These are phyloP conservation scores for Isurus oxyrinchus DNA, from an alignment of 2,113 vertebrate genomes.

Conservation along the genomic window DNA sequence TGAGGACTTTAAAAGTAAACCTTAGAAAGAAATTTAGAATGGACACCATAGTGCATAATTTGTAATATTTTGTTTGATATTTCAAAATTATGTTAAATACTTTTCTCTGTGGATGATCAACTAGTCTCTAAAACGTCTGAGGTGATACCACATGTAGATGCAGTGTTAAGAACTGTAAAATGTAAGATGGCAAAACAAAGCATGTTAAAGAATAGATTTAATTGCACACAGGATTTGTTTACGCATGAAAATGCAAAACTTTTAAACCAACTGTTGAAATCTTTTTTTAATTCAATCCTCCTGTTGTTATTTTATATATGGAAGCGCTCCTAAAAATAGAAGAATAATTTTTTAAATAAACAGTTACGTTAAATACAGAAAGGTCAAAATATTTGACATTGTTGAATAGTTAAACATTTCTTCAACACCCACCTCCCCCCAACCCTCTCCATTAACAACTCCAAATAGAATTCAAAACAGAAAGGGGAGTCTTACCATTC, in stretches of 20 bases:
- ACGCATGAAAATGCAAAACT: neutral
- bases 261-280: neutral
- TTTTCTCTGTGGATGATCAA: neutral
- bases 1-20: neutral
- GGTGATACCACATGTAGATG: neutral
- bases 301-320: neutral
- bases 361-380: neutral
- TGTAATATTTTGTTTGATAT: neutral
- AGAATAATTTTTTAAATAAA: conserved; percentile 13
- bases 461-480: neutral
- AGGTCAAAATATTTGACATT: conserved; percentile 15
- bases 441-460: neutral
- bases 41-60: neutral
- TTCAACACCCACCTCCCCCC: neutral
- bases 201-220: neutral
- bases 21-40: neutral
- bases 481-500: neutral
- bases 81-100: neutral
- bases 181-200: neutral
- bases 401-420: neutral
- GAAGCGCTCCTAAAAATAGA: conserved; percentile 8
- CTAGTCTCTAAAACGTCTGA: neutral
- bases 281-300: neutral
- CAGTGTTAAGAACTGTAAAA: neutral
- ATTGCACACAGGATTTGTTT: neutral